Percentiles rank a stretch among this genome's conserved stretches.
Conservation (phyloP, 2,113 vertebrate genomes). For the Calypte anna region DNA sequence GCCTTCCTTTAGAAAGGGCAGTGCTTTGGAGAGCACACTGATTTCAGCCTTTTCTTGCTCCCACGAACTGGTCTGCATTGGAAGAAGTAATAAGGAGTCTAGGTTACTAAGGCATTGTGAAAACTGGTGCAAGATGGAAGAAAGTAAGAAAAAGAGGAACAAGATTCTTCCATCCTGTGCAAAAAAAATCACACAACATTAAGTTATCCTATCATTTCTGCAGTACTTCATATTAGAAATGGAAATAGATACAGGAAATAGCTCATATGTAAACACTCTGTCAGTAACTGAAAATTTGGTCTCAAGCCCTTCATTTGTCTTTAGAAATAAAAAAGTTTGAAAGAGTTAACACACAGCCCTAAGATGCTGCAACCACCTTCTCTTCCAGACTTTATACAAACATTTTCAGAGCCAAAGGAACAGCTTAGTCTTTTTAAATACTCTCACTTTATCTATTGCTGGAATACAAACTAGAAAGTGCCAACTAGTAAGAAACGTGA, state of each 20-base stretch:
- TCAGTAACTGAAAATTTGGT: neutral
- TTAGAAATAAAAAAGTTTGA: neutral
- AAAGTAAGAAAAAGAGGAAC: neutral
- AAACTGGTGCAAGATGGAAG: neutral
- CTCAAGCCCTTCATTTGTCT: neutral
- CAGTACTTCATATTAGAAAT: neutral
- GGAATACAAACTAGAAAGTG: neutral
- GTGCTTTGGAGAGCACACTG: neutral
- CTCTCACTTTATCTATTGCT: neutral
- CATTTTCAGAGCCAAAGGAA: neutral
- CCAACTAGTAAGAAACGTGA: neutral
- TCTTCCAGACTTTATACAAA: neutral
- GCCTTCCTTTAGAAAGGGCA: neutral
- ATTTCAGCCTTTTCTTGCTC: neutral
- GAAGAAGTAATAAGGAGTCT: neutral
- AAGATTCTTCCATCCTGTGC: neutral
- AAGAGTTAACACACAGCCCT: neutral
- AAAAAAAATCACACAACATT: neutral
- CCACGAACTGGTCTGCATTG: neutral
- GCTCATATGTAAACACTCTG: neutral
- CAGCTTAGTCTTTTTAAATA: neutral
- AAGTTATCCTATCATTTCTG: neutral
- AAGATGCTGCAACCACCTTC: neutral
- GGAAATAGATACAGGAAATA: neutral
- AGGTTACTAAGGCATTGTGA: neutral